Percentiles rank a stretch among this genome's conserved stretches.
Evolutionary conservation across 1,140 invertebrate species (phyloP).

Genomic region (Phymorhynchus buccinoides): DNA sequence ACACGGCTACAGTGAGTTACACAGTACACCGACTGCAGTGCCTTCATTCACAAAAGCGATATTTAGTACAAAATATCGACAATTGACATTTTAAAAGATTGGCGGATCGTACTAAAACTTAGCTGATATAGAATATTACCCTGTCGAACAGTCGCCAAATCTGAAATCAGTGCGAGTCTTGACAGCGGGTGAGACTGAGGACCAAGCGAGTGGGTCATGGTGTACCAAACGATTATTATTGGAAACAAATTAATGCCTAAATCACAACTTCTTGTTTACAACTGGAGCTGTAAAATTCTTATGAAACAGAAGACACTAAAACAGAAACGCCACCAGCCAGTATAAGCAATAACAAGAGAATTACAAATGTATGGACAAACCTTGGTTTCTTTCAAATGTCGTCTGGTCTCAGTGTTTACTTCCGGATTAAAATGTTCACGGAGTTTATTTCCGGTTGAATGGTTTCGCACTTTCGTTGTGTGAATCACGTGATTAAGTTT

Average conservation of each 20-base stretch:
- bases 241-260: not conserved
- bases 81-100: too few relatives aligned
- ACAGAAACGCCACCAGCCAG: not conserved
- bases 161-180: too few relatives aligned
- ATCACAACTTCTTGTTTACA: not conserved
- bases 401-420: constrained; percentile 12
- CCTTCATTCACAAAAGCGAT: too few relatives aligned
- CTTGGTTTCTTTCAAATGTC: constrained; percentile 5
- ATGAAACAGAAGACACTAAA: not conserved
- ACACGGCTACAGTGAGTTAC: too few relatives aligned
- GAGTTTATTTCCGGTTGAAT: constrained; percentile 1
- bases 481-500: not conserved
- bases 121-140: too few relatives aligned
- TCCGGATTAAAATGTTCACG: constrained; percentile 2
- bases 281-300: not conserved
- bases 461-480: not conserved
- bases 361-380: constrained; percentile 4
- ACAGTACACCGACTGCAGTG: too few relatives aligned
- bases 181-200: not conserved
- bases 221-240: not conserved
- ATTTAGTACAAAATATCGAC: too few relatives aligned
- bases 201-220: not conserved
- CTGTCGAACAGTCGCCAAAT: too few relatives aligned
- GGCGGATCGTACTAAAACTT: too few relatives aligned
- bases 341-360: not conserved